phyloP scores from a whole-genome alignment of 2,888 invertebrate genomes.

The Pammene aurita region DNA sequence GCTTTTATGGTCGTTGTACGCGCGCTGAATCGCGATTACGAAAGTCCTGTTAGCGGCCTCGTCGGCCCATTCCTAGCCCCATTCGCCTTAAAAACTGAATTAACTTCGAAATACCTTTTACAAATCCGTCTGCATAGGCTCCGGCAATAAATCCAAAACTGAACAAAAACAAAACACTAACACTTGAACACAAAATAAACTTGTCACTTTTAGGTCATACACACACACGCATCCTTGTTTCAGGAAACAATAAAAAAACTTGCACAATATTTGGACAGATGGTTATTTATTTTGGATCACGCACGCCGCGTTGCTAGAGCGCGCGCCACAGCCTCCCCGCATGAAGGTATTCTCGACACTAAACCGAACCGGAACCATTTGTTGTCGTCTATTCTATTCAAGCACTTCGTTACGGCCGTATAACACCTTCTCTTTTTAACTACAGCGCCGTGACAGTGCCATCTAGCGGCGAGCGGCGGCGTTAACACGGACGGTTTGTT shows the following conservation, averaged over 20 bases:
- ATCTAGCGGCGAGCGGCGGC: constrained; percentile 52
- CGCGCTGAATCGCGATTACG: constrained; percentile 77
- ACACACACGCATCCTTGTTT: constrained; percentile 55
- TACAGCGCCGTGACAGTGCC: constrained; percentile 52
- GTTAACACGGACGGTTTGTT: constrained; percentile 32
- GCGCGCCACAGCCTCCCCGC: constrained; percentile 51
- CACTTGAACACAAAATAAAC: constrained; percentile 71
- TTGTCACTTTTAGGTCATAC: constrained; percentile 50
- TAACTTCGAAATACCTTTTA: constrained; percentile 52
- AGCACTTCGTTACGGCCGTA: constrained; percentile 46
- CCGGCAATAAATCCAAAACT: constrained; percentile 72
- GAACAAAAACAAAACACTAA: constrained; percentile 73
- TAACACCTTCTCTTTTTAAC: constrained; percentile 70
- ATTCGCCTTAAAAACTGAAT: constrained; percentile 46
- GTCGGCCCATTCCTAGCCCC: constrained; percentile 47
- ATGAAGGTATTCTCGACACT: constrained; percentile 67
- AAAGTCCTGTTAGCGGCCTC: constrained; percentile 76
- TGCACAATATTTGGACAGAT: constrained; percentile 80
- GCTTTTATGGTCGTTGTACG: constrained; percentile 75
- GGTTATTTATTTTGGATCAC: constrained; percentile 78
- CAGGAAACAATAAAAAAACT: constrained; percentile 69
- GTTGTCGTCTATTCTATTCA: constrained; percentile 54
- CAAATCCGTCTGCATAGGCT: constrained; percentile 68
- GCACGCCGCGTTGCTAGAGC: constrained; percentile 58
- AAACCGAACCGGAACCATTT: constrained; percentile 60